Percentiles rank a stretch among this genome's conserved stretches.
Evolutionary conservation across 2,888 invertebrate genomes (phyloP).

Genomic region (Drosophila flavopinicola): DNA sequence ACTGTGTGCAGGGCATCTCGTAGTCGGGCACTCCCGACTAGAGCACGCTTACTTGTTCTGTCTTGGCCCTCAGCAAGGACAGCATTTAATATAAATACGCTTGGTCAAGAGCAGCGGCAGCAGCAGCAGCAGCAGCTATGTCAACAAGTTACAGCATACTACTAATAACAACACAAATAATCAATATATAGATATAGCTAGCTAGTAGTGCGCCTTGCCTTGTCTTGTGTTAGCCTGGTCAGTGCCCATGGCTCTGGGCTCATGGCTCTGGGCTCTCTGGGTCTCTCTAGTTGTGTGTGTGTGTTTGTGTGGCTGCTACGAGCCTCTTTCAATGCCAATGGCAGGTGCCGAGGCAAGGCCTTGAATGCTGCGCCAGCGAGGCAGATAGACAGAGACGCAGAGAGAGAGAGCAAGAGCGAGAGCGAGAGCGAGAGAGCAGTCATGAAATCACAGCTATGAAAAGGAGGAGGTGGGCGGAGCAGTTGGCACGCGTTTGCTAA

Average conservation of each 20-base stretch:
- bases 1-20: too few species aligned
- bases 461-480: not conserved
- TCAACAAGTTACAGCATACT: conserved; percentile 53
- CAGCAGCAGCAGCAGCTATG: conserved; percentile 43
- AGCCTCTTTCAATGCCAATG: conserved; percentile 67
- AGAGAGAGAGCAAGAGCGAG: not conserved
- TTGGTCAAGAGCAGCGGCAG: conserved; percentile 18
- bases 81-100: conserved; percentile 51
- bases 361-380: conserved; percentile 7
- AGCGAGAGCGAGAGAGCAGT: conserved; percentile 22
- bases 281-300: not conserved
- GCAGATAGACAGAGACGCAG: conserved; percentile 5
- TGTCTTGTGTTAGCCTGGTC: conserved; percentile 21
- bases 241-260: conserved; percentile 16
- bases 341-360: conserved; percentile 59
- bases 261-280: conserved; percentile 6
- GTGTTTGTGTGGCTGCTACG: not conserved
- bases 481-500: conserved; percentile 55
- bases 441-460: conserved; percentile 57
- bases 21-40: too few species aligned
- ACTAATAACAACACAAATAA: conserved; percentile 56
- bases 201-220: not conserved
- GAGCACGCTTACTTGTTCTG: too few species aligned
- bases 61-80: conserved; percentile 49
- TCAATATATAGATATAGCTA: conserved; percentile 45